Evolutionary conservation across 2,888 invertebrate genomes (phyloP), one percentile per base, ranked within the genome.

Genomic region (Hanleya hanleyi): DNA sequence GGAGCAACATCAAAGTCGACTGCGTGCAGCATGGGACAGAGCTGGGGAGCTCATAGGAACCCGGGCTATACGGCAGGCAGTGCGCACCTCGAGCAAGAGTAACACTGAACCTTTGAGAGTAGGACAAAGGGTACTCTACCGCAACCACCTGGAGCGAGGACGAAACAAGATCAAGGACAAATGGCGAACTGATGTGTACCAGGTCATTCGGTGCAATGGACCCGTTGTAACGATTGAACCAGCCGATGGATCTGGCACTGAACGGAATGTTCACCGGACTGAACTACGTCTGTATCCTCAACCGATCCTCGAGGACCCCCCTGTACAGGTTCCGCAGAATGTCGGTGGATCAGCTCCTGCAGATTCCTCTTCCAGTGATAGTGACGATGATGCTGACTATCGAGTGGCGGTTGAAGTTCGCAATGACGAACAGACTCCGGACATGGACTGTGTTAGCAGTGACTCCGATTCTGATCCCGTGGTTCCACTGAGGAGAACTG

Each of bases 241-340:
- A 18, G 73, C 57, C 6, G 76, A 74, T 69, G 76, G 74, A 32
- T 38, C 74, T 57, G 74, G 76, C 18, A 70, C 68, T 18, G 36
- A 26, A 9, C 70, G 37, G 33, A 71, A 38, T 61, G 69, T 74
- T 3, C 70, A 61, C n/a, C 35, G 76, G 26, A 41, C 61, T 37
- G 73, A 76, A 67, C 37, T 74, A 15, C 18, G 7, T 4, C 22
- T 29, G 2, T 57, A 32, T 57, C 57, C 18, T 4, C 26, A 22
- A 29, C 26, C 22, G 26, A 32, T 26, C 15, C 57, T 26, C 26
- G 15, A 29, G 57, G 29, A 57, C 29, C n/a, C n/a, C n/a, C n/a
- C n/a, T n/a, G n/a, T n/a, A n/a, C n/a, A n/a, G n/a, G n/a, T n/a
- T n/a, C n/a, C n/a, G n/a, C n/a, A n/a, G n/a, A n/a, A n/a, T n/a